These are phyloP conservation scores for Dinoponera quadriceps DNA, from an alignment of 1,140 invertebrate genomes.

Conservation along the genomic window DNA sequence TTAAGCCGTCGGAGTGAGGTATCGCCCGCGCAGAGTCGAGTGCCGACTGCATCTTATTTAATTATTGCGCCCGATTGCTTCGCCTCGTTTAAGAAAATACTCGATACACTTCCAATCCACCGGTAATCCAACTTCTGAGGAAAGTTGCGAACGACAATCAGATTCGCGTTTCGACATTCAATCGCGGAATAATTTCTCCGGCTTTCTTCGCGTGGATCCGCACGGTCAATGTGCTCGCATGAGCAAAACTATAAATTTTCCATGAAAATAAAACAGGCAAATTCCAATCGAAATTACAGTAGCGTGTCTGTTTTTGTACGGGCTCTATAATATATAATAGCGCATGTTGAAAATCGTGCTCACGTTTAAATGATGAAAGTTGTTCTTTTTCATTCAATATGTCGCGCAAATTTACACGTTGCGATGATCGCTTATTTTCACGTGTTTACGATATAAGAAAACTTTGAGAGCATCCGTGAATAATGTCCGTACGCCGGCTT, in stretches of 20 bases:
- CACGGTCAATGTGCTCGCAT: slow-evolving; percentile 26
- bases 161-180: neutral
- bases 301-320: neutral
- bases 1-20: slow-evolving; percentile 16
- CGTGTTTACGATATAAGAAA: slow-evolving; percentile 14
- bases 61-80: slow-evolving; percentile 47
- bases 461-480: slow-evolving; percentile 1
- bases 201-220: neutral
- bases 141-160: slow-evolving; percentile 21
- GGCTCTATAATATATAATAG: neutral
- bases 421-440: slow-evolving; percentile 9
- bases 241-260: slow-evolving; percentile 16
- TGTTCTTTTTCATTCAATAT: slow-evolving; percentile 9
- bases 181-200: slow-evolving; percentile 41
- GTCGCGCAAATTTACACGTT: neutral
- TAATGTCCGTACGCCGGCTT: neutral
- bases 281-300: slow-evolving; percentile 6
- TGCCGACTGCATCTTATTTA: slow-evolving; percentile 43
- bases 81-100: slow-evolving; percentile 42
- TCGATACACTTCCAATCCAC: slow-evolving; percentile 41
- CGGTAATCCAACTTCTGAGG: slow-evolving; percentile 35
- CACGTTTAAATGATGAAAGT: slow-evolving; percentile 16
- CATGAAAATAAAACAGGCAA: neutral
- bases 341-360: neutral
- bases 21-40: slow-evolving; percentile 22